These are phyloP conservation scores for Botia kubotai DNA, from an alignment of 2,797 vertebrate species.

Conservation along the genomic window DNA sequence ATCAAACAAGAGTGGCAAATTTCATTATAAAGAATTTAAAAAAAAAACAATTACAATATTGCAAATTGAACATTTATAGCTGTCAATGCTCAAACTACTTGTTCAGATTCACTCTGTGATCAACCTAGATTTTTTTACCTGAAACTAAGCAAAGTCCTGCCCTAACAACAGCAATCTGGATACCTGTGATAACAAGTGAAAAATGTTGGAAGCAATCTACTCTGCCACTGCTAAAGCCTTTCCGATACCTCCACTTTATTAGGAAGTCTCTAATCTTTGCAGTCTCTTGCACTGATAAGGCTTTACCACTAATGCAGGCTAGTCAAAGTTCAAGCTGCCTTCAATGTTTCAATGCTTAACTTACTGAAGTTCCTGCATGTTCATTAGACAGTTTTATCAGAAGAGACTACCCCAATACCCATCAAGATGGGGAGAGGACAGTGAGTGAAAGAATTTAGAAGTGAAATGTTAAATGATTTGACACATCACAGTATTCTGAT, in stretches of 20 bases:
- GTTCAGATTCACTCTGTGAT: constrained; percentile 53
- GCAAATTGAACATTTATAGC: background rate
- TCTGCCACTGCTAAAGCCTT: constrained; percentile 83
- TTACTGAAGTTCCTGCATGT: constrained; percentile 89
- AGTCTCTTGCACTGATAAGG: constrained; percentile 82
- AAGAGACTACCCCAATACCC: constrained; percentile 84
- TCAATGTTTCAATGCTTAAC: constrained; percentile 90
- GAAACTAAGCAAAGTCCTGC: constrained; percentile 69
- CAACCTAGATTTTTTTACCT: constrained; percentile 69
- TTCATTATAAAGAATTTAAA: background rate
- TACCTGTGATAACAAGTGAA: constrained; percentile 82
- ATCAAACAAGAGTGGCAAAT: background rate
- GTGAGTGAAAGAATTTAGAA: constrained; percentile 25
- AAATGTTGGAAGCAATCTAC: constrained; percentile 84
- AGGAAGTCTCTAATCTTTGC: constrained; percentile 87
- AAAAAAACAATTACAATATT: background rate
- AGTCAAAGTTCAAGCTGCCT: constrained; percentile 86
- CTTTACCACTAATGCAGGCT: constrained; percentile 78
- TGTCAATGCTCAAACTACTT: background rate
- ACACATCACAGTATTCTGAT: too few species aligned
- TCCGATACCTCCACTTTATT: constrained; percentile 86
- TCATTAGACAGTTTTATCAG: constrained; percentile 94
- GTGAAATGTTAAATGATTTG: too few species aligned
- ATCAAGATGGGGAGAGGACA: constrained; percentile 78
- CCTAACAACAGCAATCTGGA: constrained; percentile 78